Base-by-base conservation (phyloP, 2,113 vertebrate species). In the Colaptes auratus region DNA sequence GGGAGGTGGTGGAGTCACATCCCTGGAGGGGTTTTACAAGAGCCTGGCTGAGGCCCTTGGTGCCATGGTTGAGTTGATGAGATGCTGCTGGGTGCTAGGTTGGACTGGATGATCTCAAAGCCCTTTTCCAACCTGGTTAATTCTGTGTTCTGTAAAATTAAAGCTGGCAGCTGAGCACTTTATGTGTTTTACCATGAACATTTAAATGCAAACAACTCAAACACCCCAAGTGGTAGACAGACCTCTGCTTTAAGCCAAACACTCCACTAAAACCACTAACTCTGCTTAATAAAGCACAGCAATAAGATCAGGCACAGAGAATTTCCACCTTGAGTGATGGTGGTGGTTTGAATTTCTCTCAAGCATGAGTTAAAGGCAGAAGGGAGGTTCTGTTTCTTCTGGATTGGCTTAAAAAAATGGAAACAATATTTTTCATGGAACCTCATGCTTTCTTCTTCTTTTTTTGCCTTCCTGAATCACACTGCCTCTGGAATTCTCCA, bases 391-490 rank as follows among this genome's bases (percentile, higher is more conserved):
- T 90, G 25, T 82, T 96, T 92, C 90, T 92, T 76, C 46, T 91
- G 71, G 28, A 83, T 39, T 86, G 28, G 44, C 76, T 93, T 94
- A 39, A 91, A 94, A 92, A 74, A 76, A 31, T 27, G 82, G 92
- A 89, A 94, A 61, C 36, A 93, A 86, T 88, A 90, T 95, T 95
- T 96, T 96, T 95, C 58, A 90, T 94, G 82, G 69, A 95, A 50
- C 67, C 66, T 65, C 71, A 55, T 53, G 83, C 60, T 77, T 18
- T 3, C 13, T 42, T 15, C 13, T 42, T 5, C 15, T 44, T 16
- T 92, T 95, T 74, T 85, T 15, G 72, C 76, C 65, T 87, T 82
- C 30, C 50, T 75, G 23, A 91, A 89, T 20, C 42, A 81, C 61
- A 93, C 8, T 67, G 71, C 19, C 10, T 90, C 69, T 87, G 69